Evolutionary conservation across 2,797 vertebrate genomes (phyloP).

Genomic region (Hapalemur alaotrensis): DNA sequence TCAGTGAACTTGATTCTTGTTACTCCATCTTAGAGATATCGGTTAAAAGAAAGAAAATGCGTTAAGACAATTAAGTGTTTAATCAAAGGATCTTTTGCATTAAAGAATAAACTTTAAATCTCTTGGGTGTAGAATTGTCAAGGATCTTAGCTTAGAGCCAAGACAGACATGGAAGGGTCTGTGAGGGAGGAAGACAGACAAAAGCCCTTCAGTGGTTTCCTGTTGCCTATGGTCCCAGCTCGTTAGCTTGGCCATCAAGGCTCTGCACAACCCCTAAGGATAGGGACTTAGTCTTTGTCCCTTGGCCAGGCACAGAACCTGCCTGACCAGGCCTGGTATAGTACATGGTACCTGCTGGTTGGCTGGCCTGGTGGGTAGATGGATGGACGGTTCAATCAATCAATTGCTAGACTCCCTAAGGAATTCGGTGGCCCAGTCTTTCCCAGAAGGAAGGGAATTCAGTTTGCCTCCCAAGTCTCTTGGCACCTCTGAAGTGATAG

Average conservation of each 20-base stretch:
- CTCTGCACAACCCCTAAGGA: not conserved
- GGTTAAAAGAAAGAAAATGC: conserved; percentile 28
- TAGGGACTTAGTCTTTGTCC: not conserved
- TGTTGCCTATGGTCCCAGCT: not conserved
- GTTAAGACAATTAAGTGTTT: conserved; percentile 43
- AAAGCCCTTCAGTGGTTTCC: not conserved
- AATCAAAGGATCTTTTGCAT: conserved; percentile 37
- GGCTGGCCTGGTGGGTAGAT: not conserved
- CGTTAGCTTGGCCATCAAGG: not conserved
- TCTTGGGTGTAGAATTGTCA: not conserved
- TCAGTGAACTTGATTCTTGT: conserved; percentile 44
- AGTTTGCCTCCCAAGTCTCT: not conserved
- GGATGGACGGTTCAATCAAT: not conserved
- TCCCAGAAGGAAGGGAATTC: conserved; percentile 38
- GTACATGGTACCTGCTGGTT: not conserved
- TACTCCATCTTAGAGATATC: conserved; percentile 28
- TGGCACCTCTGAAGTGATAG: not conserved
- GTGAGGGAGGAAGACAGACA: not conserved
- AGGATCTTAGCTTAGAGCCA: conserved; percentile 8
- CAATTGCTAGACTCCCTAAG: not conserved
- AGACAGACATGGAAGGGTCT: not conserved
- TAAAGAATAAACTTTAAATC: conserved; percentile 41
- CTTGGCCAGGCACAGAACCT: not conserved
- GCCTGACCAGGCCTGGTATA: not conserved
- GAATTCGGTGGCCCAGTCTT: not conserved